A percentile compares a stretch with the other conserved stretches of the same genome.
These are phyloP conservation scores for Aphelinus atriplicis DNA, from an alignment of 1,140 invertebrate genomes.

Conservation along the genomic window DNA sequence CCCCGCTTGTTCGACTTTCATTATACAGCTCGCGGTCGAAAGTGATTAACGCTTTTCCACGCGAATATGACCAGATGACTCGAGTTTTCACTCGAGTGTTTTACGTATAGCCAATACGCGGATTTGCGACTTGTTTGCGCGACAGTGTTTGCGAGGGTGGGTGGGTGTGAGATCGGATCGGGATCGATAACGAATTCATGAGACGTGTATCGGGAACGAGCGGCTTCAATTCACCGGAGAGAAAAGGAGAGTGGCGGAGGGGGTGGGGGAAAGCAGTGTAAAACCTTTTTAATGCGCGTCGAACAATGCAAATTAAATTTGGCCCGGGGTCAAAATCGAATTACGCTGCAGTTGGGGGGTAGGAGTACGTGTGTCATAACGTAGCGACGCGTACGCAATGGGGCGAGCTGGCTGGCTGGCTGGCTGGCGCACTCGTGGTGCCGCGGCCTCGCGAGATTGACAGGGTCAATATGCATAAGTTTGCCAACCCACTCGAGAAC, in stretches of 20 bases:
- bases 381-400: too few species aligned
- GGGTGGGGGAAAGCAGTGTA: neutral
- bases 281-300: slow-evolving; percentile 13
- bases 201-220: too few species aligned
- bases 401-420: slow-evolving; percentile 13
- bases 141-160: too few species aligned
- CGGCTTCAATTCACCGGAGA: too few species aligned
- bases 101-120: too few species aligned
- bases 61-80: too few species aligned
- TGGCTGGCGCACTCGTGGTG: slow-evolving; percentile 30
- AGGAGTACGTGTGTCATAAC: neutral
- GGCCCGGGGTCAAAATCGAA: slow-evolving; percentile 18
- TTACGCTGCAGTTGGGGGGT: neutral
- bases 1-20: neutral
- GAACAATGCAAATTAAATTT: slow-evolving; percentile 31
- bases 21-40: neutral
- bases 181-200: too few species aligned
- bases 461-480: slow-evolving; percentile 61
- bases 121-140: too few species aligned
- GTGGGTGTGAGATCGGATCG: too few species aligned
- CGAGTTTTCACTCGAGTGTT: too few species aligned
- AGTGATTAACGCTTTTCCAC: neutral
- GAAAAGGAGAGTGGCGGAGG: too few species aligned
- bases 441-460: slow-evolving; percentile 55
- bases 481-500: slow-evolving; percentile 56